phyloP scores from a whole-genome alignment of 1,140 invertebrate genomes.

The Tetramorium simillimum region DNA sequence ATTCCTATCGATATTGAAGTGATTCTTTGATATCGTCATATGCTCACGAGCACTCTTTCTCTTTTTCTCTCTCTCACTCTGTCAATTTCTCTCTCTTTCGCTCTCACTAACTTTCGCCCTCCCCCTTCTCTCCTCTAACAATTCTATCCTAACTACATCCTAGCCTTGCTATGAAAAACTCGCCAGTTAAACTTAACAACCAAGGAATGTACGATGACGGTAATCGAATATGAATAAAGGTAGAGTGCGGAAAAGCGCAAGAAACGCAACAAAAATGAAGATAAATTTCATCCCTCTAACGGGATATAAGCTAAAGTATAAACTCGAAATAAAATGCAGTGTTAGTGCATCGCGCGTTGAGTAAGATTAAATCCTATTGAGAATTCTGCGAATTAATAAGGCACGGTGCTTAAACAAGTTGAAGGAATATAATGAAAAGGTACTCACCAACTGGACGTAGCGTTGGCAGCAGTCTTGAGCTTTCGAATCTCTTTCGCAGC shows the following conservation, averaged over 20 bases:
- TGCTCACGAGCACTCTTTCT: conserved; percentile 2
- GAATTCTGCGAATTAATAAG: background rate
- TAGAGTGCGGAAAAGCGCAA: conserved; percentile 11
- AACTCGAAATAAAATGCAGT: conserved; percentile 35
- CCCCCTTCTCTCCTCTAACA: conserved; percentile 6
- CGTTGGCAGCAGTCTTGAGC: conserved; percentile 88
- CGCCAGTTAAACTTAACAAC: conserved; percentile 8
- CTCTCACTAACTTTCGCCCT: background rate
- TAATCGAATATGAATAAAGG: conserved; percentile 40
- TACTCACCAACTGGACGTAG: conserved; percentile 88
- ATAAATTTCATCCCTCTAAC: background rate
- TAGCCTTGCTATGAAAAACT: conserved; percentile 1
- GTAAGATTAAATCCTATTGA: background rate
- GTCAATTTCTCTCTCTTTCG: background rate
- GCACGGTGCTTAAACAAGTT: background rate
- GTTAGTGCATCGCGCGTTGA: background rate
- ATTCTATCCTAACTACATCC: conserved; percentile 26
- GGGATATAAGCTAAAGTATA: background rate
- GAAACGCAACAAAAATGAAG: conserved; percentile 1
- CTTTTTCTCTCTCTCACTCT: background rate
- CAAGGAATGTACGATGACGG: background rate
- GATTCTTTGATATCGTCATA: background rate
- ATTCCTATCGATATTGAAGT: conserved; percentile 10
- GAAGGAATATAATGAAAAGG: conserved; percentile 22
- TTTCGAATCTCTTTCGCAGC: conserved; percentile 97